Evolutionary conservation across 2,888 invertebrate genomes (phyloP), one percentile per base, ranked within the genome.

Genomic region (Pilophorus perplexus): DNA sequence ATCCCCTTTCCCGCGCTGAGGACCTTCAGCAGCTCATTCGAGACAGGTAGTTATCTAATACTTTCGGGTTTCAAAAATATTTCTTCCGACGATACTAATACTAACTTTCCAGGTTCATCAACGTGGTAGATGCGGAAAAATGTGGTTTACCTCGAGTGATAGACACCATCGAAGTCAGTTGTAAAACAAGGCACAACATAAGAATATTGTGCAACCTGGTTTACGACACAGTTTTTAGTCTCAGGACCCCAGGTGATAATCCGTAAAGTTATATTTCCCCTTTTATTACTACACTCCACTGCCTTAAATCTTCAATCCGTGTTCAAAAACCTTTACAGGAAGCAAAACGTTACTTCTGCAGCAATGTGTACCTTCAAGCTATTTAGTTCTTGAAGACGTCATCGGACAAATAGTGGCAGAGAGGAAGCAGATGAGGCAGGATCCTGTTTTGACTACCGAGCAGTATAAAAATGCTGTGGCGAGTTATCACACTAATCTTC

Each of bases 341-440:
- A 92, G 92, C 71, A 95, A 95, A 76, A 93, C 93, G 75, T 83
- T 93, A 0, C 77, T 98, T 3, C 77, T 99, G 23, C 90, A 96
- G 73, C 97, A 98, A 78, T 89, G 90, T 74, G 91, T 99, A 3
- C 98, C 99, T 0, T 94, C 96, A 0, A 93, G 93, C 38, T 99
- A 98, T 78, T 81, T 98, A 52, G 91, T 93, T 1, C 79, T 99
- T 60, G 96, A 99, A 78, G 95, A 97, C 75, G 91, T 96, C 22
- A 88, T 96, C 2, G 84, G 85, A 70, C 84, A 87, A 66, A 81
- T 95, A 66, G 90, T 93, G 0, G 82, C 84, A 3, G 94, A 96
- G 71, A 78, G 90, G 69, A 80, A 86, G 74, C 74, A 82, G 20
- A 79, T 83, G 65, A 84, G 84, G 0, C 79, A 84, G 22, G 93